Conservation (phyloP, 30 jellyfish, hydroid and myxozoan genomes). For the Cassiopea xamachana region DNA sequence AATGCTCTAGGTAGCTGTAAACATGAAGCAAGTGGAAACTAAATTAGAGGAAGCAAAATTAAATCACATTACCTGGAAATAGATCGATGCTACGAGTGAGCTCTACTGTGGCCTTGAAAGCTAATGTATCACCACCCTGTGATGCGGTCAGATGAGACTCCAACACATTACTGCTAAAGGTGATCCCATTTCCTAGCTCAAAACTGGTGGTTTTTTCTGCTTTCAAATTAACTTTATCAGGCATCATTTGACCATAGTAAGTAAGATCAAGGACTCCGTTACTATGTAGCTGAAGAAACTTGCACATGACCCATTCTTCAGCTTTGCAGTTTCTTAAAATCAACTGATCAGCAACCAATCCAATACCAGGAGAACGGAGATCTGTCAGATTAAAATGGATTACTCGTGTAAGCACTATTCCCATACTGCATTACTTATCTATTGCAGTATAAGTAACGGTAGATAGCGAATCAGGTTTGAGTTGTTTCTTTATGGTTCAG, state of each 20-base stretch:
- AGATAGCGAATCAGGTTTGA: no score
- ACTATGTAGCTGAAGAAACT: conserved; percentile 2
- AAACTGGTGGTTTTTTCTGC: background rate
- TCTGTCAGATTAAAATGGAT: background rate
- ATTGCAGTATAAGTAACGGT: no score
- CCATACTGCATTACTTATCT: no score
- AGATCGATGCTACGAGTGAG: background rate
- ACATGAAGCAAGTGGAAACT: no score
- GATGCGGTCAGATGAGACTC: background rate
- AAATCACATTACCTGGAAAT: background rate
- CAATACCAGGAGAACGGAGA: conserved; percentile 5
- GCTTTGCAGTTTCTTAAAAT: conserved; percentile 8
- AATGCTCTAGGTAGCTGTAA: no score
- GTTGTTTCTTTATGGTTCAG: no score
- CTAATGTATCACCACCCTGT: background rate
- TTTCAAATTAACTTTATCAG: background rate
- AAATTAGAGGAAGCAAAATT: no score
- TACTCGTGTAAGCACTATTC: no score
- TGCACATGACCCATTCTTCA: conserved; percentile 33
- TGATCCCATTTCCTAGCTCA: background rate
- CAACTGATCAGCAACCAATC: conserved; percentile 16
- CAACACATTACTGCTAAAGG: background rate
- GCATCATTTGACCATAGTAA: conserved; percentile 13
- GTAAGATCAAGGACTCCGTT: background rate
- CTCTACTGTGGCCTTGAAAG: background rate